These are phyloP conservation scores for Otocyon megalotis DNA, from an alignment of 2,113 vertebrate species.

Conservation along the genomic window DNA sequence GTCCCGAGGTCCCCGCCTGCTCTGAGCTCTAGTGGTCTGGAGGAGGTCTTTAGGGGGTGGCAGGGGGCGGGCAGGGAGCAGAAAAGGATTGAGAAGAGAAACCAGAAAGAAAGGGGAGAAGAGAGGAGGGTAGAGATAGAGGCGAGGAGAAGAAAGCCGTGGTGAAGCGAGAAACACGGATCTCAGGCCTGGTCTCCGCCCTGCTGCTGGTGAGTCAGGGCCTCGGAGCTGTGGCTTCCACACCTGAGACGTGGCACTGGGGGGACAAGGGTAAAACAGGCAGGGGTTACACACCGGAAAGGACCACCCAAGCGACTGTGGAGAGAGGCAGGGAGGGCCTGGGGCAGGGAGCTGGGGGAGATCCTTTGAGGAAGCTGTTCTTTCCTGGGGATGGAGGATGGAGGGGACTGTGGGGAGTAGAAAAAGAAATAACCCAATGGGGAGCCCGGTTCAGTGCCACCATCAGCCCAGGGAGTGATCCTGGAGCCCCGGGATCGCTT, in stretches of 20 bases:
- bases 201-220: neutral
- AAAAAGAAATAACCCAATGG: neutral
- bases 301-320: neutral
- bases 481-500: too few species aligned
- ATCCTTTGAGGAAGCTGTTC: neutral
- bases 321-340: neutral
- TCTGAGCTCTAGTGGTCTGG: neutral
- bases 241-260: neutral
- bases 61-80: too few species aligned
- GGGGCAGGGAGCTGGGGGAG: neutral
- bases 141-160: neutral
- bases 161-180: neutral
- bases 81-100: neutral
- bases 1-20: neutral
- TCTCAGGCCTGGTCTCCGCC: neutral
- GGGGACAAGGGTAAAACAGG: neutral
- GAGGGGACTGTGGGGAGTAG: neutral
- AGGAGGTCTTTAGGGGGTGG: neutral
- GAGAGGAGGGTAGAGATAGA: neutral
- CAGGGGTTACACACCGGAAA: neutral
- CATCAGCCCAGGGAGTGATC: too few species aligned
- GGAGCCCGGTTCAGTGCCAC: too few species aligned
- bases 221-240: neutral
- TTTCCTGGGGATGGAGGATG: neutral
- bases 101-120: neutral